Conservation (phyloP, 1,140 invertebrate genomes). For the Colletes gigas region DNA sequence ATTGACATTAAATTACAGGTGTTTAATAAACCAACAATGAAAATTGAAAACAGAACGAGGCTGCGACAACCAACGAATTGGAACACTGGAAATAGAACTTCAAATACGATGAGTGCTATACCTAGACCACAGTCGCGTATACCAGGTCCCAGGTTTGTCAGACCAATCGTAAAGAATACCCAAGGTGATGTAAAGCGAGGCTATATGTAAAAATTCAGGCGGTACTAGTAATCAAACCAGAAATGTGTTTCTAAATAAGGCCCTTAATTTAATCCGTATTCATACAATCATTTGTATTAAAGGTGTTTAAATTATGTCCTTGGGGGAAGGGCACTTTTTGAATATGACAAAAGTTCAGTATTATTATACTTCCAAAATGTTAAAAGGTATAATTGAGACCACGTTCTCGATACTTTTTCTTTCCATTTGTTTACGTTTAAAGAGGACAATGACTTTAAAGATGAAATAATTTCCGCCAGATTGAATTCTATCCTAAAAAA, state of each 20-base stretch:
- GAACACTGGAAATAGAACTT: slow-evolving; percentile 60
- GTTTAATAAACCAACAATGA: slow-evolving; percentile 51
- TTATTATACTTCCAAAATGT: slow-evolving; percentile 55
- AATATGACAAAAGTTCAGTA: slow-evolving; percentile 53
- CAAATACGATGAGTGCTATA: slow-evolving; percentile 73
- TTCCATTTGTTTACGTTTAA: neutral
- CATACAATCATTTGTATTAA: slow-evolving; percentile 33
- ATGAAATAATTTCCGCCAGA: neutral
- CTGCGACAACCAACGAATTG: slow-evolving; percentile 73
- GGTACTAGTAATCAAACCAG: slow-evolving; percentile 11
- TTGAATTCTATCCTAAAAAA: neutral
- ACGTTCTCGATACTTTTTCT: neutral
- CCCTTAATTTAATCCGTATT: slow-evolving; percentile 35
- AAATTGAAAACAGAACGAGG: slow-evolving; percentile 65
- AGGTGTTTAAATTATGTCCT: slow-evolving; percentile 49
- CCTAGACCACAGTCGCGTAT: slow-evolving; percentile 78
- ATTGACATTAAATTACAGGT: slow-evolving; percentile 47
- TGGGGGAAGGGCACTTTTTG: slow-evolving; percentile 10
- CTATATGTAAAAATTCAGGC: slow-evolving; percentile 45
- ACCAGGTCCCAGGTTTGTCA: slow-evolving; percentile 66
- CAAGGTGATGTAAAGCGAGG: slow-evolving; percentile 60
- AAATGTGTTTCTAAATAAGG: slow-evolving; percentile 1
- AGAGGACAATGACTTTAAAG: slow-evolving; percentile 2
- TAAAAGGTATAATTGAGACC: slow-evolving; percentile 7
- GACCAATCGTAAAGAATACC: slow-evolving; percentile 57